Conservation (phyloP, 2,888 invertebrate species). For the Pristionchus fissidentatus region DNA sequence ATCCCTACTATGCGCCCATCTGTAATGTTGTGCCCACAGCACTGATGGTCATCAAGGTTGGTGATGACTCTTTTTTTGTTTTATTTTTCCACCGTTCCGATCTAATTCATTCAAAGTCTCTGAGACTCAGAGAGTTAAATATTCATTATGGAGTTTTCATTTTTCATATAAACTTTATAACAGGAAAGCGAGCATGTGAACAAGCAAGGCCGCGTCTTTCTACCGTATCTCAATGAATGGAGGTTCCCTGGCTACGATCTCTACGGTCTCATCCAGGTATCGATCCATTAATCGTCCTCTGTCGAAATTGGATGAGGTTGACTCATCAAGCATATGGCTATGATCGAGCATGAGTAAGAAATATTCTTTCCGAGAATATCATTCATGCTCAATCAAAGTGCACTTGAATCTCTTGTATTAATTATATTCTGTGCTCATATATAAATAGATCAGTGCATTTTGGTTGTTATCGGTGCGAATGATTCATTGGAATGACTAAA, state of each 20-base stretch:
- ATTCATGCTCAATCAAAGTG: background rate
- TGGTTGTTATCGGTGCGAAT: too few relatives aligned
- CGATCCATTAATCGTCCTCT: background rate
- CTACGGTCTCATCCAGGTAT: slow-evolving; percentile 85
- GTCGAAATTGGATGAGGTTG: background rate
- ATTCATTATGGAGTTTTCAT: background rate
- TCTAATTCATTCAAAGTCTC: background rate
- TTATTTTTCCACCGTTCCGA: too few relatives aligned
- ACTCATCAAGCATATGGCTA: slow-evolving; percentile 16
- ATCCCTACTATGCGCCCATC: slow-evolving; percentile 95
- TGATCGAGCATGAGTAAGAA: slow-evolving; percentile 30
- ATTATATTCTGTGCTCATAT: too few relatives aligned
- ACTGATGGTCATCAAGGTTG: slow-evolving; percentile 89
- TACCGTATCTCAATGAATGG: slow-evolving; percentile 98
- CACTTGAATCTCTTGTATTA: background rate
- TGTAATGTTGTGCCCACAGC: slow-evolving; percentile 89
- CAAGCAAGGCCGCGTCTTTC: slow-evolving; percentile 88
- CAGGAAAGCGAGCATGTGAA: slow-evolving; percentile 47
- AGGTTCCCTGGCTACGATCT: slow-evolving; percentile 85
- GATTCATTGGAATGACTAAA: background rate
- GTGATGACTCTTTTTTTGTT: background rate
- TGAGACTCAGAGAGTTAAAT: too few relatives aligned
- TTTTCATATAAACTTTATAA: background rate
- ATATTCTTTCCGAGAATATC: background rate
- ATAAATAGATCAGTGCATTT: too few relatives aligned